A percentile compares a stretch with the other conserved stretches of the same genome.
These are phyloP conservation scores for Diacarnus erythraeanus DNA, from an alignment of 37 sponge, comb jelly and placozoan species.

Conservation along the genomic window DNA sequence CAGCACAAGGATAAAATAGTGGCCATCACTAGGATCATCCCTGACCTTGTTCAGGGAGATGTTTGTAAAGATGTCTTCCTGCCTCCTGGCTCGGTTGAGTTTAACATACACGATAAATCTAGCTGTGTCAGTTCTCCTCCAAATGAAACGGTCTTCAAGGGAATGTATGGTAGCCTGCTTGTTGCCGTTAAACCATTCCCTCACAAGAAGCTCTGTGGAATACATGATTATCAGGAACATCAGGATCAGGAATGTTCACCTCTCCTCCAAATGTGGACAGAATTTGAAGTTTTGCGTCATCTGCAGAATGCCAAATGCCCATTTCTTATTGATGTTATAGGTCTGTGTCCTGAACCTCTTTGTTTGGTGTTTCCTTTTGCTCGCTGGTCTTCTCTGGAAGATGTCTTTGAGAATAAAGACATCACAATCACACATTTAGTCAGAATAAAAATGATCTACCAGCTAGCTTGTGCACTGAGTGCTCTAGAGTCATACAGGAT, in stretches of 20 bases:
- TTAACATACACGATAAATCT: constrained; percentile 49
- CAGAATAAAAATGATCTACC: constrained; percentile 55
- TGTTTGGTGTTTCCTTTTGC: constrained; percentile 61
- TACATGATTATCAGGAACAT: neutral
- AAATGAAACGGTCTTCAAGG: constrained; percentile 54
- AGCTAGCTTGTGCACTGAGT: constrained; percentile 46
- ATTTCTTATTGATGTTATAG: constrained; percentile 24
- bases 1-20: constrained; percentile 36
- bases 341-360: constrained; percentile 37
- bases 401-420: constrained; percentile 29
- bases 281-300: constrained; percentile 26
- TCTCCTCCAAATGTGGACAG: constrained; percentile 31
- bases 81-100: constrained; percentile 32
- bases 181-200: constrained; percentile 61
- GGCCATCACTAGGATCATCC: constrained; percentile 35
- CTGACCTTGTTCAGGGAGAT: constrained; percentile 44
- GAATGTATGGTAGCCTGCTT: constrained; percentile 4
- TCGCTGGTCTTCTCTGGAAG: constrained; percentile 52
- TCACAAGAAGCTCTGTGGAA: constrained; percentile 6
- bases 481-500: constrained; percentile 39
- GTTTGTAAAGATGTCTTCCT: constrained; percentile 31
- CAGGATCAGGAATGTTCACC: neutral
- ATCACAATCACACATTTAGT: constrained; percentile 21
- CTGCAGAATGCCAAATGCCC: constrained; percentile 16
- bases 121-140: constrained; percentile 38